A percentile compares a stretch with the other conserved stretches of the same genome.
These are phyloP conservation scores for Xestia xanthographa DNA, from an alignment of 2,888 invertebrate genomes.

Conservation along the genomic window DNA sequence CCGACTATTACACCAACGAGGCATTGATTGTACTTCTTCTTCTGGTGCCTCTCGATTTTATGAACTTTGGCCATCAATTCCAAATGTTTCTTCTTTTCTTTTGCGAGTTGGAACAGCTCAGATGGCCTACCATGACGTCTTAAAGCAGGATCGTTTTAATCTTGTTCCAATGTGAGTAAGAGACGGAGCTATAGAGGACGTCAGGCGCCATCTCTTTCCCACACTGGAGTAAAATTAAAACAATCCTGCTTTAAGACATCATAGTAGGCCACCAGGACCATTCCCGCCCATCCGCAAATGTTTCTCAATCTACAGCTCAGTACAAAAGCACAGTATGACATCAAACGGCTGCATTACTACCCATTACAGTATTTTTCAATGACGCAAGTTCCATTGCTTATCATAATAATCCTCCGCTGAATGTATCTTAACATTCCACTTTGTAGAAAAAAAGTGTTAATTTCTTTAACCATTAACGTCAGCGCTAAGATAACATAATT, in stretches of 20 bases:
- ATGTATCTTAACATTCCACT: slow-evolving; percentile 34
- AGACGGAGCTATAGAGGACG: no score
- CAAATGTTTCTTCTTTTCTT: not conserved
- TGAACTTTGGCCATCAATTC: not conserved
- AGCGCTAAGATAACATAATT: slow-evolving; percentile 48
- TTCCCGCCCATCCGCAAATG: not conserved
- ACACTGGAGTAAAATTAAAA: no score
- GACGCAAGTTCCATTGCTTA: slow-evolving; percentile 39
- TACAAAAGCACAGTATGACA: not conserved
- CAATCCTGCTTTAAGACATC: no score
- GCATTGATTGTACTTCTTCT: not conserved
- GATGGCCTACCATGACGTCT: no score
- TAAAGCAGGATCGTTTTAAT: no score
- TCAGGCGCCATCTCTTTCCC: no score
- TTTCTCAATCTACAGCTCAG: not conserved
- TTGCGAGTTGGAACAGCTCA: not conserved
- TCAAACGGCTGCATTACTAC: not conserved
- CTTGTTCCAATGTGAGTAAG: no score
- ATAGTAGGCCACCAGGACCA: no score
- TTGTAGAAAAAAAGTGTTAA: slow-evolving; percentile 25
- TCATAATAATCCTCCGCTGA: slow-evolving; percentile 24
- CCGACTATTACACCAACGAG: not conserved
- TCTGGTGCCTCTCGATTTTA: not conserved
- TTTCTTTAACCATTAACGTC: slow-evolving; percentile 34
- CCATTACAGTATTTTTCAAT: slow-evolving; percentile 10